Evolutionary conservation across 2,797 vertebrate genomes (phyloP), one percentile per base, ranked within the genome.

Genomic region (Melanotaenia boesemani): DNA sequence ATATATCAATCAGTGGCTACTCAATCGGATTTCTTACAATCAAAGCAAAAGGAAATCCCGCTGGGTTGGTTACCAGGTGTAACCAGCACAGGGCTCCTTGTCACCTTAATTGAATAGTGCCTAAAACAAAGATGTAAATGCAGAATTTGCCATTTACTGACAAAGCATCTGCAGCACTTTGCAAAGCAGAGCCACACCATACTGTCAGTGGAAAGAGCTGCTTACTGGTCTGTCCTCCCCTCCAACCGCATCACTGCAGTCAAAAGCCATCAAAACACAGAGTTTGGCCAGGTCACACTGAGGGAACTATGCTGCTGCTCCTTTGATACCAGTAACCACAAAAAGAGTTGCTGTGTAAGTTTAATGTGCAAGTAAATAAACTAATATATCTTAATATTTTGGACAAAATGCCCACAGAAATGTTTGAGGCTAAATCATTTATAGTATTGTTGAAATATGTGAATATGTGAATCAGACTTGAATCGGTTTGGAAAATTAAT

Each of bases 41-140:
- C 91, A 93, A 85, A 87, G 79, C 77, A 60, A 81, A 83, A 70
- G 82, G 72, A 77, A 76, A 74, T 48, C 81, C 86, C 50, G 39
- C 59, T 28, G 74, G 70, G 63, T 30, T 65, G 82, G 80, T 83
- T 81, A 72, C 78, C 8, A 36, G 41, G 65, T 6, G 78, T 70
- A 54, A 77, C 86, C 72, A 58, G 64, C 66, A 39, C 65, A 58
- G 76, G 85, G 87, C 84, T 86, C 81, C 80, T 86, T 81, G 86
- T 89, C 86, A 90, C 88, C 87, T 91, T 90, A 91, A 87, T 81
- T 89, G 78, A 82, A 69, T 83, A 93, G 93, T 95, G 94, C 94
- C 94, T 94, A 89, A 92, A 90, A 85, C 62, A 75, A 86, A 78
- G 85, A 85, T 82, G 80, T 76, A 80, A 86, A 79, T 68, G 85